phyloP scores from a whole-genome alignment of 2,797 vertebrate genomes.

The Tadarida brasiliensis region DNA sequence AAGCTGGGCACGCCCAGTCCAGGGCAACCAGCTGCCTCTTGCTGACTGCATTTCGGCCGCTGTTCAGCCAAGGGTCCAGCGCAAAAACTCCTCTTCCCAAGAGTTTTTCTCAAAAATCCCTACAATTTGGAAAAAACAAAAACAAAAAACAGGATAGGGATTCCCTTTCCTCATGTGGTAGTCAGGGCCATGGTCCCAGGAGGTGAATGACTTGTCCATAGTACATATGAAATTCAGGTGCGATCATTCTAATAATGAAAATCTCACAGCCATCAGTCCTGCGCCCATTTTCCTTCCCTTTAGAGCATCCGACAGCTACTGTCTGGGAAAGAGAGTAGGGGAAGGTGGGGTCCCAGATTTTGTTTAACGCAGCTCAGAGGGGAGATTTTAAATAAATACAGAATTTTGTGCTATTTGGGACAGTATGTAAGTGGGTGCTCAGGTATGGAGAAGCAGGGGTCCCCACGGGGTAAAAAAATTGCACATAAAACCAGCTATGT shows the following conservation, averaged over 20 bases:
- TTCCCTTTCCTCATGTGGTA: background rate
- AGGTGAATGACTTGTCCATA: background rate
- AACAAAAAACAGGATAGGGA: background rate
- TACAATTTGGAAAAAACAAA: too few relatives aligned
- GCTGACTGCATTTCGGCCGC: background rate
- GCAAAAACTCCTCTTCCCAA: background rate
- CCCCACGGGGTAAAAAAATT: background rate
- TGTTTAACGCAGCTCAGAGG: background rate
- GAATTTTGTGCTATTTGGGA: background rate
- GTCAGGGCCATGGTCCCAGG: background rate
- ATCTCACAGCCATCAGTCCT: background rate
- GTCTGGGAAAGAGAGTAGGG: background rate
- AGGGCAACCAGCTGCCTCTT: background rate
- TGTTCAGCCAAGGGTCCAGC: background rate
- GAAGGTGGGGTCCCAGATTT: rapidly evolving
- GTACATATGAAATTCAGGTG: background rate
- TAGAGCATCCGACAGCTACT: background rate
- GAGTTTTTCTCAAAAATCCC: conserved; percentile 9
- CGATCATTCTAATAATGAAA: background rate
- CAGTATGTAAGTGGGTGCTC: background rate
- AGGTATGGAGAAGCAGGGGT: background rate
- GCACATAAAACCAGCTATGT: background rate
- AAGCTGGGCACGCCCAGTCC: background rate
- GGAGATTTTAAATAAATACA: background rate
- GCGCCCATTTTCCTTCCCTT: background rate